phyloP scores from a whole-genome alignment of 2,888 invertebrate species.

The Trichogramma evanescens region DNA sequence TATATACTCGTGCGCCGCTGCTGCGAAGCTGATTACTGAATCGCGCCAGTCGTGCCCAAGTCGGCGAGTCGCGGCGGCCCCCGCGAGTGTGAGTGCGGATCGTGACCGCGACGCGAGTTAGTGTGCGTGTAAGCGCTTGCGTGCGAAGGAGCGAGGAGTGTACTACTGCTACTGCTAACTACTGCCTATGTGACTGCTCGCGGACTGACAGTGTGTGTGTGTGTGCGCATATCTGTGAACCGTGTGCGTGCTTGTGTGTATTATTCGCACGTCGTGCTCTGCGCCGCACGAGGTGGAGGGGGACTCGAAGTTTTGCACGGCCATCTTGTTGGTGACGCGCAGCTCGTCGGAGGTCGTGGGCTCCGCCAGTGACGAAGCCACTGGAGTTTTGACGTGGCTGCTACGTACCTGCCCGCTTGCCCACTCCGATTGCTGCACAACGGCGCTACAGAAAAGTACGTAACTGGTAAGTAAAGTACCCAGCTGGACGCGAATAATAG shows the following conservation, averaged over 20 bases:
- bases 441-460: slow-evolving; percentile 90
- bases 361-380: slow-evolving; percentile 75
- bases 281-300: slow-evolving; percentile 7
- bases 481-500: slow-evolving; percentile 59
- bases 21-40: too few relatives aligned
- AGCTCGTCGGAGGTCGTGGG: slow-evolving; percentile 17
- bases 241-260: too few relatives aligned
- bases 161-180: not conserved
- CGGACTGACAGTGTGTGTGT: not conserved
- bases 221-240: not conserved
- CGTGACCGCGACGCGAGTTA: too few relatives aligned
- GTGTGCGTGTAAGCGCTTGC: slow-evolving; percentile 15
- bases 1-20: too few relatives aligned
- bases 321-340: slow-evolving; percentile 29
- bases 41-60: too few relatives aligned
- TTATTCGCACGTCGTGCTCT: slow-evolving; percentile 2
- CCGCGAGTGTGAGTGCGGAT: too few relatives aligned
- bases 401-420: slow-evolving; percentile 88
- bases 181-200: not conserved
- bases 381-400: slow-evolving; percentile 85
- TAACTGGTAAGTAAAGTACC: slow-evolving; percentile 75
- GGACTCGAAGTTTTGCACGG: slow-evolving; percentile 2
- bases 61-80: too few relatives aligned
- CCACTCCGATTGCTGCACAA: slow-evolving; percentile 88
- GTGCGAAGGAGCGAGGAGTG: not conserved